Percentiles rank a stretch among this genome's conserved stretches.
Evolutionary conservation across 2,797 vertebrate species (phyloP).

Genomic region (Falco biarmicus): DNA sequence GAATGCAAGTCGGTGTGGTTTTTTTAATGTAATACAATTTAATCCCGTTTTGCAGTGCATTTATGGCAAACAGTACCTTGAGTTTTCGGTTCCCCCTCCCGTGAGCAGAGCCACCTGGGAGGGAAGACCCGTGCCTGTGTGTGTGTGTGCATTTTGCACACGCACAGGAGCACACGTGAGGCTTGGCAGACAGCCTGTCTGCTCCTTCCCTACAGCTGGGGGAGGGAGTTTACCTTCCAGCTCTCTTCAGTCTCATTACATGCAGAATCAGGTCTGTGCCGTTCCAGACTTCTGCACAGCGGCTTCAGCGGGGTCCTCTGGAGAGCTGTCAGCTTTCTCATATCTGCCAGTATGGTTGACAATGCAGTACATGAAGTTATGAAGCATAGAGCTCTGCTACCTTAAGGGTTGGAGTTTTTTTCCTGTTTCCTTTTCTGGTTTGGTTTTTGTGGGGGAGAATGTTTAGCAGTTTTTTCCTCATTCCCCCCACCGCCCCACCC

Average conservation of each 20-base stretch:
- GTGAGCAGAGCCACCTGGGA: neutral
- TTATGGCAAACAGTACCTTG: neutral
- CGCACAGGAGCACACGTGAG: neutral
- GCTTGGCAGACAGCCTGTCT: constrained; percentile 39
- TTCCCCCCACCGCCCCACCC: too few species aligned
- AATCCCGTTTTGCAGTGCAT: neutral
- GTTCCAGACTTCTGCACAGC: constrained; percentile 75
- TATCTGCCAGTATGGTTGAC: constrained; percentile 72
- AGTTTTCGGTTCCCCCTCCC: neutral
- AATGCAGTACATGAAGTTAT: constrained; percentile 51
- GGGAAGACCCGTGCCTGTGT: neutral
- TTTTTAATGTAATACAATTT: neutral
- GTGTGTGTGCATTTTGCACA: neutral
- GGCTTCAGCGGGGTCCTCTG: constrained; percentile 53
- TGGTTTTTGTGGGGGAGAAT: neutral
- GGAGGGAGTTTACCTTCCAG: constrained; percentile 50
- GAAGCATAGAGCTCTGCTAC: constrained; percentile 61
- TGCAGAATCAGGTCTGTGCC: constrained; percentile 72
- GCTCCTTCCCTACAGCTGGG: neutral
- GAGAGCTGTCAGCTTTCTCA: constrained; percentile 73
- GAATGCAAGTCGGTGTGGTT: neutral
- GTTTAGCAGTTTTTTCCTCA: neutral
- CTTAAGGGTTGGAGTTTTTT: constrained; percentile 16
- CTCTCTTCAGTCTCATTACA: constrained; percentile 76
- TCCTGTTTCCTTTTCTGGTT: neutral